Evolutionary conservation across 1,140 invertebrate species (phyloP), one percentile per base, ranked within the genome.

Genomic region (Zaprionus ghesquierei): DNA sequence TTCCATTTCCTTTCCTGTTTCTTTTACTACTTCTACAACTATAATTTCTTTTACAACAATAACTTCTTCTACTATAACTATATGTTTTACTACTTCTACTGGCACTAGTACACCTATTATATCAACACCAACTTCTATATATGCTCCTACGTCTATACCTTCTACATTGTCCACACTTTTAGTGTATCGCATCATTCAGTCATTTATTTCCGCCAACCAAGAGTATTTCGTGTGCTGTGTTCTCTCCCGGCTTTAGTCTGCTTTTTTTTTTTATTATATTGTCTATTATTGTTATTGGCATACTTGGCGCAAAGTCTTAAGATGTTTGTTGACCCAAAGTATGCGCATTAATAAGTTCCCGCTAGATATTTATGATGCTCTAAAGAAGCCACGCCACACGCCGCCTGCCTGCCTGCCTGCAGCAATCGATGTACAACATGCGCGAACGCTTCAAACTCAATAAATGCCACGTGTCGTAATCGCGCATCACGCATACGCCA

Each of bases 381-480:
- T 22, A 27, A 33, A 51, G 33, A n/a, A n/a, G n/a, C n/a, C n/a
- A n/a, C 23, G 6, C n/a, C 35, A 15, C 3, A 13, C 35, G n/a
- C n/a, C 1, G 2, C 35, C 12, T 2, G n/a, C n/a, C n/a, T n/a
- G n/a, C n/a, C n/a, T 9, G 5, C 15, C 23, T 46, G 41, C 13
- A 13, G 10, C 20, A 25, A 33, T 50, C 12, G 9, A 23, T 35
- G 12, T n/a, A 12, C 12, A 15, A 22, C 23, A 20, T 38, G 31
- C 33, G 10, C 22, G 12, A 50, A 25, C 13, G 22, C 9, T 51
- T 60, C 27, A 63, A 54, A 81, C 81, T 81, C 72, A 76, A 80
- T 68, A 76, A 68, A 46, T 72, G 51, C 54, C 77, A 80, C 73
- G 78, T 72, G 66, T 59, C 51, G 18, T 46, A 12, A 60, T 61